Percentiles rank a stretch among this genome's conserved stretches.
Conservation (phyloP, 2,113 vertebrate genomes). For the Chamaea fasciata region DNA sequence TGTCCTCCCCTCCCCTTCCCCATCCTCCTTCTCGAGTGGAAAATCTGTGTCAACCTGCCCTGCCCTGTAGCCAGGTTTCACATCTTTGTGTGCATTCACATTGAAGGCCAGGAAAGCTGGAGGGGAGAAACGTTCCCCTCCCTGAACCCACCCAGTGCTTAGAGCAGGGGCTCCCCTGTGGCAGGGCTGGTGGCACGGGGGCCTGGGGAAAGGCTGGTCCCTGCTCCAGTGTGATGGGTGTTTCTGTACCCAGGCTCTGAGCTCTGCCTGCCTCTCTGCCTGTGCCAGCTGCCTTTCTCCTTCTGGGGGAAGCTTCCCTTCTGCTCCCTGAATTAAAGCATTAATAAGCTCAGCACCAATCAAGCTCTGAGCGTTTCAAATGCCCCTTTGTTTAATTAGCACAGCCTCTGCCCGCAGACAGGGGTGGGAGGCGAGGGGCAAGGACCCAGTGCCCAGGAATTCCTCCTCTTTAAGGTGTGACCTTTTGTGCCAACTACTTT, state of each 20-base stretch:
- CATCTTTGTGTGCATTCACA: neutral
- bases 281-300: neutral
- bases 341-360: neutral
- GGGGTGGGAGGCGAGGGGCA: neutral
- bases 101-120: neutral
- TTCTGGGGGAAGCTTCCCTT: neutral
- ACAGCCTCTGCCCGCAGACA: neutral
- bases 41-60: neutral
- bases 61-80: neutral
- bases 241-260: accelerated
- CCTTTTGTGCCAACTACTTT: neutral
- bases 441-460: neutral
- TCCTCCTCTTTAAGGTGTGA: neutral
- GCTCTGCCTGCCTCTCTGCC: neutral
- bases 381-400: constrained; percentile 7
- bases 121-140: neutral
- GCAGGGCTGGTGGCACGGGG: accelerated
- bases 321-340: neutral
- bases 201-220: neutral
- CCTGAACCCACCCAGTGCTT: neutral
- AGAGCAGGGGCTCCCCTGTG: neutral
- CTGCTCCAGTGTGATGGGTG: neutral
- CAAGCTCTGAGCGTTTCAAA: neutral
- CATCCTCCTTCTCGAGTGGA: neutral
- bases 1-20: neutral